Base-by-base conservation (phyloP, 2,888 invertebrate genomes). In the Panorpa germanica region DNA sequence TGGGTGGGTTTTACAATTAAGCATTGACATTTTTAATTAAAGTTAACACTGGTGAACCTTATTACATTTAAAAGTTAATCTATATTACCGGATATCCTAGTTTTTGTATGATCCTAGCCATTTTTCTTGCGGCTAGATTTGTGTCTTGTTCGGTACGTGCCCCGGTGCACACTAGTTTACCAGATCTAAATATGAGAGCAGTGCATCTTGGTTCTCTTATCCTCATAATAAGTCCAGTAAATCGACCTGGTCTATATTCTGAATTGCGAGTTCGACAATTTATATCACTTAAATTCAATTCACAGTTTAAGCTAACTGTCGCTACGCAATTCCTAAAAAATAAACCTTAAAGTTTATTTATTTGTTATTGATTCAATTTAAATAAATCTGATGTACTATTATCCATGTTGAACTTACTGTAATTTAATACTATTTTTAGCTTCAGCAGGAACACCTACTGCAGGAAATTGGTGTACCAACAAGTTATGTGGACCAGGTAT, bases 211-310 rank as follows among this genome's bases (percentile, higher is more conserved):
- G 83, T 37, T 75, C 76, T 29, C 77, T 55, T 48, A 83, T 73
- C 45, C 78, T 65, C 81, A 83, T 82, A 1, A 83, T 70, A 10
- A 83, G 69, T 8, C 82, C 83, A 44, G 77, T 74, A 46, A 83
- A 83, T 39, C 81, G 59, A 5, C 72, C 66, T 6, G 83, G 83
- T 45, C 78, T 80, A 42, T 81, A 83, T 50, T 83, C 83, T 0
- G 82, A 77, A 50, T 76, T 81, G 38, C 83, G 60, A 4, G 82
- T 81, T 29, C 75, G 65, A 36, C 72, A 71, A 46, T 81, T 81
- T 33, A 83, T 78, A 34, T 67, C 65, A 42, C 71, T 62, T 19
- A 83, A 54, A 44, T 77, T 68, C 33, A 83, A 51, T 45, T 70
- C 67, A 46, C 75, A 74, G 11, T 69, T 69, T 36, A 83, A 56